Percentiles rank a stretch among this genome's conserved stretches.
Evolutionary conservation across 2,113 vertebrate genomes (phyloP).

Genomic region (Apodemus speciosus): DNA sequence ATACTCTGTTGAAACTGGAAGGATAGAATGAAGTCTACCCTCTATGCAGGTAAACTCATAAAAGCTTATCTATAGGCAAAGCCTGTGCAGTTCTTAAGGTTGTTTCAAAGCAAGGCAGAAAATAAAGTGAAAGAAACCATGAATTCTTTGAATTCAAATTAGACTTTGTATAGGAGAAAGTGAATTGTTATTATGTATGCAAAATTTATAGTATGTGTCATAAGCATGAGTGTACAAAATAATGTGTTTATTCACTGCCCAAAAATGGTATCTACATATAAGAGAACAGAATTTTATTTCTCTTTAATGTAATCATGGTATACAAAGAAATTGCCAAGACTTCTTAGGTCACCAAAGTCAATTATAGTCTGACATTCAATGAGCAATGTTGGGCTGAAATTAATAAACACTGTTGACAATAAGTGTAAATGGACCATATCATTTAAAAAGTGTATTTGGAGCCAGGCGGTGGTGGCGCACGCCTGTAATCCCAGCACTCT

Average conservation of each 20-base stretch:
- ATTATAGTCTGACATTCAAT: neutral
- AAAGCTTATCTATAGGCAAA: neutral
- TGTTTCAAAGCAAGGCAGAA: neutral
- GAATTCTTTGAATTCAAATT: neutral
- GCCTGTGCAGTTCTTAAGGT: neutral
- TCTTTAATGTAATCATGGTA: neutral
- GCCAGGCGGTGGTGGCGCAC: no score
- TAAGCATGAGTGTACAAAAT: neutral
- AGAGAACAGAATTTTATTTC: neutral
- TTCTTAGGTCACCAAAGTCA: neutral
- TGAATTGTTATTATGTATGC: neutral
- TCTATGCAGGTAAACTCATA: neutral
- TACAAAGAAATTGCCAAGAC: neutral
- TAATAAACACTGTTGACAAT: neutral
- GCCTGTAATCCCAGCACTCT: no score
- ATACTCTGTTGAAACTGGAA: slow-evolving; percentile 23
- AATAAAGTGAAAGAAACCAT: neutral
- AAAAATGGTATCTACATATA: neutral
- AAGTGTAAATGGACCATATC: neutral
- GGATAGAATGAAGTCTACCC: neutral
- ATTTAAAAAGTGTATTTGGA: neutral
- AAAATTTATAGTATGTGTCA: neutral
- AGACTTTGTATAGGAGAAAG: neutral
- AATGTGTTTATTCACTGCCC: neutral
- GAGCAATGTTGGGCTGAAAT: neutral